Evolutionary conservation across 2,113 vertebrate species (phyloP).

Genomic region (Emydocephalus ijimae): DNA sequence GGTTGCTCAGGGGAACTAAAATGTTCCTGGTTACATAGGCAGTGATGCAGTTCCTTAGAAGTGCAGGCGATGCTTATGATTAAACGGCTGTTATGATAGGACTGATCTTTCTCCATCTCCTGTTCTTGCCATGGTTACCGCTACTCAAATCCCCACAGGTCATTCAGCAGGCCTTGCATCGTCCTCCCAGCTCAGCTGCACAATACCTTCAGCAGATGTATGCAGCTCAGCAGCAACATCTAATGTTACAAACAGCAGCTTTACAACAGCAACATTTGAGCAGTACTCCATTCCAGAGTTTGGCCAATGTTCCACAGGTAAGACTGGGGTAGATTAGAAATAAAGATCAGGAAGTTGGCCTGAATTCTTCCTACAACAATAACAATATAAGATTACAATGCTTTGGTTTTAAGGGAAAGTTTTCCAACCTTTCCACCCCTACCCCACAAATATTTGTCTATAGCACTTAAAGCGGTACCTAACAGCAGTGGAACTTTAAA

Average conservation of each 20-base stretch:
- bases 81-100: slow-evolving; percentile 8
- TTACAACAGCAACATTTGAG: slow-evolving; percentile 83
- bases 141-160: slow-evolving; percentile 74
- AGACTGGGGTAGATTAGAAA: slow-evolving; percentile 48
- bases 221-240: slow-evolving; percentile 90
- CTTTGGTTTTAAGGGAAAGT: slow-evolving; percentile 45
- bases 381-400: slow-evolving; percentile 48
- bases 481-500: not conserved
- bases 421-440: not conserved
- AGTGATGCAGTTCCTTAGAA: not conserved
- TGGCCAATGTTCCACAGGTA: slow-evolving; percentile 87
- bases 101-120: slow-evolving; percentile 19
- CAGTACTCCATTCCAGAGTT: slow-evolving; percentile 84
- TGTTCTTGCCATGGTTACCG: slow-evolving; percentile 50
- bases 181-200: slow-evolving; percentile 87
- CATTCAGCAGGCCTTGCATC: slow-evolving; percentile 89
- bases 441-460: not conserved
- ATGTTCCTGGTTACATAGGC: not conserved
- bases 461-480: not conserved
- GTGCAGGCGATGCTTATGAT: not conserved
- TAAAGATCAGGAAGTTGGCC: slow-evolving; percentile 1
- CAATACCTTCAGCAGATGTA: slow-evolving; percentile 97
- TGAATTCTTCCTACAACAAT: not conserved
- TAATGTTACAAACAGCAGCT: slow-evolving; percentile 90
- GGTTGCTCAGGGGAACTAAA: not conserved